These are phyloP conservation scores for Carettochelys insculpta DNA, from an alignment of 2,113 vertebrate species.

Conservation along the genomic window DNA sequence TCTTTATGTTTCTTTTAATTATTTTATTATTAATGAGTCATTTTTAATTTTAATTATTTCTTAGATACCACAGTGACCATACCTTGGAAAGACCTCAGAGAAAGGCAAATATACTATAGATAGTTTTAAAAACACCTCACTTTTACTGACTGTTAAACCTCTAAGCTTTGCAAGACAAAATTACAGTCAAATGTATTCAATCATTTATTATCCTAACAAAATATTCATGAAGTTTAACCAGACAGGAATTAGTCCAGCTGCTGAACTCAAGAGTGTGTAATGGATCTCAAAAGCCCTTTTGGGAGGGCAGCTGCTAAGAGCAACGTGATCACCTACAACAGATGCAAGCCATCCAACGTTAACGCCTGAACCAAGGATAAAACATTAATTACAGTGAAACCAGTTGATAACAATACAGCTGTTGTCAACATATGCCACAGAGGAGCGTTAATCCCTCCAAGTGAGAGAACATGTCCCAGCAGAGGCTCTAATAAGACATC, in stretches of 20 bases:
- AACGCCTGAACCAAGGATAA: neutral
- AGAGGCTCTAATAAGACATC: fast-evolving
- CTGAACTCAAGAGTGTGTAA: too few relatives aligned
- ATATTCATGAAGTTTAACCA: neutral
- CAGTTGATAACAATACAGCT: neutral
- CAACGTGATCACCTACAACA: neutral
- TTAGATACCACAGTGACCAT: neutral
- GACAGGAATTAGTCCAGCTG: neutral
- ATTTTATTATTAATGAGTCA: too few relatives aligned
- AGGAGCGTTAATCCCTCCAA: neutral
- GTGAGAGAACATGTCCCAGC: neutral
- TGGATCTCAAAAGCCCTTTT: neutral
- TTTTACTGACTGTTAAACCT: neutral
- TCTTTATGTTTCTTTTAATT: neutral
- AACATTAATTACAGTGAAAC: neutral
- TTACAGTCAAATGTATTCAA: neutral
- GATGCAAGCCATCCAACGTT: neutral
- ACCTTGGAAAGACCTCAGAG: neutral
- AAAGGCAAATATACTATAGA: neutral
- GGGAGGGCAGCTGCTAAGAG: neutral
- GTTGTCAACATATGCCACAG: fast-evolving
- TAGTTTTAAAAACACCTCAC: neutral
- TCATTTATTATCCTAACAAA: neutral
- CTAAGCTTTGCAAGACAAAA: neutral
- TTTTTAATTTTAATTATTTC: too few relatives aligned